Conservation (phyloP, 2,797 vertebrate species). For the Centroberyx gerrardi region DNA sequence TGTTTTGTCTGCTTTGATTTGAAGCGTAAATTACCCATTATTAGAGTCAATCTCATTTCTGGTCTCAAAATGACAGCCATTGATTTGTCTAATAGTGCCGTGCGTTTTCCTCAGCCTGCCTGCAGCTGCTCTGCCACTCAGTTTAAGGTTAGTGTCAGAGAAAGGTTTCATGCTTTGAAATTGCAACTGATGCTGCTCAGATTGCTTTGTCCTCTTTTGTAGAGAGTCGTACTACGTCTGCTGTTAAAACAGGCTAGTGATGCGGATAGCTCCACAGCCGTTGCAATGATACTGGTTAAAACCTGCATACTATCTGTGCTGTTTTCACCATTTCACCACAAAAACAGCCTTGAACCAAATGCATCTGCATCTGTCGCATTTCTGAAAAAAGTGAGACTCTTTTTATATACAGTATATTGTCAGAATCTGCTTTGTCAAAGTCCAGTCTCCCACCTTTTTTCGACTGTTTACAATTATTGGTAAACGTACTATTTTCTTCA, state of each 20-base stretch:
- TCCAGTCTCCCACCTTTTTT: no score
- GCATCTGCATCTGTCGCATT: no score
- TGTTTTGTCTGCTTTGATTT: conserved; percentile 28
- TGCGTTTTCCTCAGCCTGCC: conserved; percentile 19
- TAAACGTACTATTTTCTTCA: no score
- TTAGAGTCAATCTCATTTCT: conserved; percentile 28
- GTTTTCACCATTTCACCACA: no score
- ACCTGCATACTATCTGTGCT: background rate
- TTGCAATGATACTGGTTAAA: background rate
- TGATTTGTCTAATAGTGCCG: conserved; percentile 22
- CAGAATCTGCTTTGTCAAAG: no score
- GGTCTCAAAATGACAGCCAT: conserved; percentile 44
- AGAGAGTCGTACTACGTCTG: background rate
- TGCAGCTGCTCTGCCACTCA: conserved; percentile 49
- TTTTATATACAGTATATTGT: no score
- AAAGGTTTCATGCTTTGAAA: background rate
- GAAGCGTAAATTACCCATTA: conserved; percentile 36
- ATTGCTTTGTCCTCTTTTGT: conserved; percentile 23
- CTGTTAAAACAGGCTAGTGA: background rate
- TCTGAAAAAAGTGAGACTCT: no score
- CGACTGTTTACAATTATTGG: no score
- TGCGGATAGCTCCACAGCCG: background rate
- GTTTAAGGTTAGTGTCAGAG: conserved; percentile 29
- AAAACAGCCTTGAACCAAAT: no score
- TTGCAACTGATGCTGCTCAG: background rate